phyloP scores from a whole-genome alignment of 2,113 vertebrate genomes.

The Rhea americana region DNA sequence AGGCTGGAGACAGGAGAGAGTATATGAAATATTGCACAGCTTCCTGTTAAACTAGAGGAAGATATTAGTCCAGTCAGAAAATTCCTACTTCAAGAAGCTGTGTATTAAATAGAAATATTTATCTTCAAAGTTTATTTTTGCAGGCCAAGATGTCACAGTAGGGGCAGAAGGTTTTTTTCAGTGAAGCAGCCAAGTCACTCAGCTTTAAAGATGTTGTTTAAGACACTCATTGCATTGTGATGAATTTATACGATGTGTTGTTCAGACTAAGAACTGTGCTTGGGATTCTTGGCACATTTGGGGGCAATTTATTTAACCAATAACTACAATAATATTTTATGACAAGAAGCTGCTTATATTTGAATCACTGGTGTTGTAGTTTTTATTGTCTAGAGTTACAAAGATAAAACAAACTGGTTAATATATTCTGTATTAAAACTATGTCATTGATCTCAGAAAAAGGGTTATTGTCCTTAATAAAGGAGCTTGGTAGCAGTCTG shows the following conservation, averaged over 20 bases:
- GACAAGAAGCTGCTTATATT: neutral
- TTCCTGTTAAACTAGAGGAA: neutral
- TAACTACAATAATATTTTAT: neutral
- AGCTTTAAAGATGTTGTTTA: neutral
- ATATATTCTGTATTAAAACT: neutral
- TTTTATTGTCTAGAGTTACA: constrained; percentile 1
- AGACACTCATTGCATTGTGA: neutral
- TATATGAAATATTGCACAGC: neutral
- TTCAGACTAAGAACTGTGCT: neutral
- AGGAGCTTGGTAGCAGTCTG: neutral
- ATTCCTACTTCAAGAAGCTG: neutral
- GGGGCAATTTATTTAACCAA: neutral
- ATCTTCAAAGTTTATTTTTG: neutral
- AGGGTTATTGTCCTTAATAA: neutral
- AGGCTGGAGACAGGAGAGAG: neutral
- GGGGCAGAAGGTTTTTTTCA: neutral
- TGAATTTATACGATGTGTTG: neutral
- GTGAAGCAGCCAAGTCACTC: neutral
- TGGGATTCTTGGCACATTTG: neutral
- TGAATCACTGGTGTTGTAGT: neutral
- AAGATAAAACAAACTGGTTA: neutral
- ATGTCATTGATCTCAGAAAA: neutral
- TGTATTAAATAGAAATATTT: neutral
- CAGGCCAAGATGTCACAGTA: neutral
- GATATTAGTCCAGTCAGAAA: neutral